Evolutionary conservation across 2,888 invertebrate species (phyloP).

Genomic region (Cybosia mesomella): DNA sequence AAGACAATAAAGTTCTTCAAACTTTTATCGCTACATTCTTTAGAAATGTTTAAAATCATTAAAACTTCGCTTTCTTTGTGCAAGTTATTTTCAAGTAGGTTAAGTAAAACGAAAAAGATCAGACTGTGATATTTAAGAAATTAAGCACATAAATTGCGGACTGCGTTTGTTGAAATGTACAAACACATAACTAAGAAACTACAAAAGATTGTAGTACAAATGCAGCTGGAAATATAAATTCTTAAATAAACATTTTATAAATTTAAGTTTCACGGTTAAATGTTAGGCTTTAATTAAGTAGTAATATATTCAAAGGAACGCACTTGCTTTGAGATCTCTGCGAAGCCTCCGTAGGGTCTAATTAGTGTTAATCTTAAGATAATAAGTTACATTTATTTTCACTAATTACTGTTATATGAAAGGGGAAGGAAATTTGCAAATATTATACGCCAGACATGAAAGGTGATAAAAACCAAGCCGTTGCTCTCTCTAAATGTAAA

Average conservation of each 20-base stretch:
- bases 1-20: constrained; percentile 36
- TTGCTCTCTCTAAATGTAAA: neutral
- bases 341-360: constrained; percentile 68
- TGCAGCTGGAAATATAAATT: constrained; percentile 44
- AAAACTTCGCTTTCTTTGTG: constrained; percentile 35
- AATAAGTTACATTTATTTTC: constrained; percentile 79
- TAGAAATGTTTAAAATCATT: constrained; percentile 39
- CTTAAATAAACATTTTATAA: constrained; percentile 54
- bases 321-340: constrained; percentile 75
- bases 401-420: constrained; percentile 78
- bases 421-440: constrained; percentile 56
- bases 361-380: constrained; percentile 84
- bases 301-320: constrained; percentile 74
- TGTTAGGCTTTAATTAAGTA: constrained; percentile 70
- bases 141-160: constrained; percentile 38
- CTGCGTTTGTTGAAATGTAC: constrained; percentile 34
- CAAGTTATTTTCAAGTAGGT: constrained; percentile 26
- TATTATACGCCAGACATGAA: constrained; percentile 35
- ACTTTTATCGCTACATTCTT: constrained; percentile 30
- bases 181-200: constrained; percentile 25
- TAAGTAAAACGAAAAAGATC: constrained; percentile 32
- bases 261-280: constrained; percentile 47
- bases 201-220: constrained; percentile 36
- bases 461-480: constrained; percentile 5
- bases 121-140: constrained; percentile 37